These are phyloP conservation scores for Platycheirus rosarum DNA, from an alignment of 2,888 invertebrate genomes.

Conservation along the genomic window DNA sequence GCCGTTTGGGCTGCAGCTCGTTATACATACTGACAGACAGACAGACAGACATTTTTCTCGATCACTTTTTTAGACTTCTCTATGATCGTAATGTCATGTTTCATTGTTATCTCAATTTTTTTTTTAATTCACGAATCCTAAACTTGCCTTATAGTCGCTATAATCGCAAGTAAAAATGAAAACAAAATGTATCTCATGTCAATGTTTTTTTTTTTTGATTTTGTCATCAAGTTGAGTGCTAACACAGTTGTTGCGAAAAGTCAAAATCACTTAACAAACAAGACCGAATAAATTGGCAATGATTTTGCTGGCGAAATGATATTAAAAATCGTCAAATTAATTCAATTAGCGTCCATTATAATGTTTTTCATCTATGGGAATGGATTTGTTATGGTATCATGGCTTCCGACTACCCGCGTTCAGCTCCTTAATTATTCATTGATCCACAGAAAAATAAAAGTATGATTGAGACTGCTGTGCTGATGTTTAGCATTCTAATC, in stretches of 20 bases:
- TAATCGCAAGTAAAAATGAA: slow-evolving; percentile 7
- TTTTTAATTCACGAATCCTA: no score
- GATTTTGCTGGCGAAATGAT: slow-evolving; percentile 28
- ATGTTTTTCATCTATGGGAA: slow-evolving; percentile 35
- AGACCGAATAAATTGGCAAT: slow-evolving; percentile 45
- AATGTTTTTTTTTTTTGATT: slow-evolving; percentile 28
- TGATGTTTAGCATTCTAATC: slow-evolving; percentile 52
- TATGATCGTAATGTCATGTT: no score
- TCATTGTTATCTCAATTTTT: no score
- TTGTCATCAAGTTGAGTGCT: slow-evolving; percentile 5
- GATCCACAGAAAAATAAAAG: slow-evolving; percentile 23
- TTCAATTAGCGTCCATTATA: slow-evolving; percentile 67
- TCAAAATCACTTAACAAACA: background rate
- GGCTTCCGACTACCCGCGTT: background rate
- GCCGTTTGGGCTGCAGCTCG: no score
- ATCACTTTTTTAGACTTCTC: no score
- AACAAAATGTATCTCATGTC: slow-evolving; percentile 39
- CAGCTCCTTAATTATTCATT: slow-evolving; percentile 35
- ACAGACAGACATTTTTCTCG: no score
- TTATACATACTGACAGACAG: no score
- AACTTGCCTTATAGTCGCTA: no score
- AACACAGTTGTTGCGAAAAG: slow-evolving; percentile 21
- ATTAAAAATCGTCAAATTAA: slow-evolving; percentile 56
- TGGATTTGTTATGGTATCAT: slow-evolving; percentile 17
- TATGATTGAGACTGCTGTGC: slow-evolving; percentile 10